Evolutionary conservation across 2,888 invertebrate species (phyloP), one percentile per base, ranked within the genome.

Genomic region (Chaetogeoica ovagalla): DNA sequence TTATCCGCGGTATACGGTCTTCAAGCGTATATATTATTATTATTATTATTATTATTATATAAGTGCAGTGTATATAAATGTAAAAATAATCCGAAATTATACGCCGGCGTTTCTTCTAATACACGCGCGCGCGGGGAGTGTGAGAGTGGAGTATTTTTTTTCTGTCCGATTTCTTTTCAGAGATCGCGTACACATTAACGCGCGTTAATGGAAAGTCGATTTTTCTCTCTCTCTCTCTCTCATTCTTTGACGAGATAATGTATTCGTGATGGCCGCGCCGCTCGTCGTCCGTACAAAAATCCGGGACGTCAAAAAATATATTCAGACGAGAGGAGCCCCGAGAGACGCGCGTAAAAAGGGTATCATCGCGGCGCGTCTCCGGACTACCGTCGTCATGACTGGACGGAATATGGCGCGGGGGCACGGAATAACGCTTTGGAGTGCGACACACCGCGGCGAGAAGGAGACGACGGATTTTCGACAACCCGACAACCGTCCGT

Each of bases 191-290:
- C 70, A 63, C 79, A 79, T 79, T 79, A 79, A 70, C 79, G 30
- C 30, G 30, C 30, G 79, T 70, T 79, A 79, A 79, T 79, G 79
- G 79, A 79, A 79, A 79, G 79, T 79, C 79, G 71, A 79, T 79
- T 79, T 79, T 71, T 59, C 43, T 79, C 30, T 30, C 1, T 30
- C 30, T 30, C 30, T 30, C 2, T 30, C 2, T 30, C 30, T 30
- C 30, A 30, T 4, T 30, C 70, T 79, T 63, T 71, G 79, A 79
- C 79, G 79, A 79, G 79, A 79, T 79, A 79, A 79, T 79, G 79
- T 79, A 79, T 79, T 79, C 79, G 79, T 79, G 79, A 79, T 70
- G 68, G 77, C 52, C 48, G 70, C 74, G 48, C 37, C 52, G 70
- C 23, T n/a, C 79, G 66, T 43, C 75, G 39, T 66, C 65, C 75